Percentiles rank a stretch among this genome's conserved stretches.
phyloP scores from a whole-genome alignment of 53 echinoderm and acorn worm genomes.

The Actinopyga echinites region DNA sequence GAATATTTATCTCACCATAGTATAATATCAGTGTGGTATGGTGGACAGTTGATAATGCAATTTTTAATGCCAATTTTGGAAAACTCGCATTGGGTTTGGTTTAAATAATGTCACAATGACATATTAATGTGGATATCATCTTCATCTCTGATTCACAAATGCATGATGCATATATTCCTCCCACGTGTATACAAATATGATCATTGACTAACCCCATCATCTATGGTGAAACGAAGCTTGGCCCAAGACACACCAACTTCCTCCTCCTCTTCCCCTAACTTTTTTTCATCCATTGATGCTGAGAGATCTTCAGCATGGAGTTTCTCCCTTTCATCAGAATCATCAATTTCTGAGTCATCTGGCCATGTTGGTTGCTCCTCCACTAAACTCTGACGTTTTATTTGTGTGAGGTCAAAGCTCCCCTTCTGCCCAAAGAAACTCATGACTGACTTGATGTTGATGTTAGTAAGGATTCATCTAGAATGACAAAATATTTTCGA shows the following conservation, averaged over 20 bases:
- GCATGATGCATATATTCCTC: too few relatives aligned
- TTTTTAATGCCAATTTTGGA: too few relatives aligned
- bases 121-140: too few relatives aligned
- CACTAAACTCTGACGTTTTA: neutral
- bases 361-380: neutral
- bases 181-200: neutral
- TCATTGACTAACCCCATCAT: constrained; percentile 6
- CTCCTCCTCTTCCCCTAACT: neutral
- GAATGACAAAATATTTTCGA: too few relatives aligned
- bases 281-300: neutral
- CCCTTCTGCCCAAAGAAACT: neutral
- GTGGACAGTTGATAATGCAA: too few relatives aligned
- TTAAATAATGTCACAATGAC: too few relatives aligned
- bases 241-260: constrained; percentile 16
- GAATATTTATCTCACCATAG: too few relatives aligned
- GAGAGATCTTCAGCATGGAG: neutral
- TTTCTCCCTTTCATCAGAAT: neutral
- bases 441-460: constrained; percentile 1
- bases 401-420: neutral
- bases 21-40: too few relatives aligned
- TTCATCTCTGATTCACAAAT: too few relatives aligned
- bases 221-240: neutral
- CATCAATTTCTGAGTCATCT: neutral
- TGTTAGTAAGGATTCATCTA: too few relatives aligned
- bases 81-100: too few relatives aligned